Evolutionary conservation across 2,113 vertebrate species (phyloP).

Genomic region (Bostrychus sinensis): DNA sequence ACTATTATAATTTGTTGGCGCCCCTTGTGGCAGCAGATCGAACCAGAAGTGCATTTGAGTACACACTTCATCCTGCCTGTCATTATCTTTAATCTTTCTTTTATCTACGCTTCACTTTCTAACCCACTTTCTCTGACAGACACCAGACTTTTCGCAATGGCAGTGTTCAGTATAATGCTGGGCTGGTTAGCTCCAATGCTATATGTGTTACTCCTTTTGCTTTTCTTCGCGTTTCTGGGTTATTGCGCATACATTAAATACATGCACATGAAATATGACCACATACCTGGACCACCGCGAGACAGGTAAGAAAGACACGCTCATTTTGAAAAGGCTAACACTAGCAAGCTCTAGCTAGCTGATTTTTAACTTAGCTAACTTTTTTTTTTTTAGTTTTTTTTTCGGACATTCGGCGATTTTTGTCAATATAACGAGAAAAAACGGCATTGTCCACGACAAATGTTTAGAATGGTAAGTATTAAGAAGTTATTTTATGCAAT

Average conservation of each 20-base stretch:
- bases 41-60: too few relatives aligned
- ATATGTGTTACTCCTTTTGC: slow-evolving; percentile 20
- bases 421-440: neutral
- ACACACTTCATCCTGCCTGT: too few relatives aligned
- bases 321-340: neutral
- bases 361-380: neutral
- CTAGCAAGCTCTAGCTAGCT: too few relatives aligned
- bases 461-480: slow-evolving; percentile 66
- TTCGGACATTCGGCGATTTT: slow-evolving; percentile 49
- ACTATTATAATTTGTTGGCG: too few relatives aligned
- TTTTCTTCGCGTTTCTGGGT: slow-evolving; percentile 10
- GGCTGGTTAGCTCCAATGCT: slow-evolving; percentile 28
- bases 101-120: neutral
- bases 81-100: neutral
- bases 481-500: too few relatives aligned
- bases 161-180: neutral
- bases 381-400: slow-evolving; percentile 52
- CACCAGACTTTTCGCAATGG: neutral
- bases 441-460: slow-evolving; percentile 6
- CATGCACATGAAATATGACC: slow-evolving; percentile 79
- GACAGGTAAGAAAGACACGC: slow-evolving; percentile 65
- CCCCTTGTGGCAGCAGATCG: too few relatives aligned
- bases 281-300: slow-evolving; percentile 82
- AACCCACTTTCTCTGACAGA: neutral
- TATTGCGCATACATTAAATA: slow-evolving; percentile 77